phyloP scores from a whole-genome alignment of 1,140 invertebrate species.

The Zeugodacus cucurbitae region DNA sequence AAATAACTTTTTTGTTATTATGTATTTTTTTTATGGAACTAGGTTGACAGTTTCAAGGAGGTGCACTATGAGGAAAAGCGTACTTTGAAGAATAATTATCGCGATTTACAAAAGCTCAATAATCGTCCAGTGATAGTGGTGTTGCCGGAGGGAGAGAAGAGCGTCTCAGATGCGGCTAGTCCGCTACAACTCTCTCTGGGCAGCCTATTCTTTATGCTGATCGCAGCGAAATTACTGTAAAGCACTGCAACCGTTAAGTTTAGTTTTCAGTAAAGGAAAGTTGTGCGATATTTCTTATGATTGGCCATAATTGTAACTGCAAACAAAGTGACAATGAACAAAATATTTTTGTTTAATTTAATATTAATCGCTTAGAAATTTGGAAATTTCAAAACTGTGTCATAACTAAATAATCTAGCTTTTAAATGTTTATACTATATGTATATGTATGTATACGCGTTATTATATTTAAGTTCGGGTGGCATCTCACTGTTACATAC shows the following conservation, averaged over 20 bases:
- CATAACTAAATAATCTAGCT: not conserved
- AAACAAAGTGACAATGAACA: not conserved
- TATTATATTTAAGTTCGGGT: not conserved
- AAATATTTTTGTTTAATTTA: slow-evolving; percentile 14
- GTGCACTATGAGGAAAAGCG: slow-evolving; percentile 62
- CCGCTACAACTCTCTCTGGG: slow-evolving; percentile 8
- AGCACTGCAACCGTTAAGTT: not conserved
- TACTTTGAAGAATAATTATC: slow-evolving; percentile 65
- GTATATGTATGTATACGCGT: not conserved
- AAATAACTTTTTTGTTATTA: not conserved
- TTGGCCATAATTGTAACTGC: not conserved
- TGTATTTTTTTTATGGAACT: not conserved
- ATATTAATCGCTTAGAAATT: not conserved
- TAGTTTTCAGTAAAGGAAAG: no score
- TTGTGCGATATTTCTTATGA: no score
- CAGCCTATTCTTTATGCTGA: slow-evolving; percentile 13
- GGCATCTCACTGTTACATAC: not conserved
- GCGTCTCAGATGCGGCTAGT: not conserved
- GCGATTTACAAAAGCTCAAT: slow-evolving; percentile 65
- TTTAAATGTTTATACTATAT: not conserved
- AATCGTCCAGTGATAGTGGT: slow-evolving; percentile 59
- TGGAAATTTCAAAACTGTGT: not conserved
- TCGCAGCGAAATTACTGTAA: slow-evolving; percentile 47
- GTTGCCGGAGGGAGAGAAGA: slow-evolving; percentile 25
- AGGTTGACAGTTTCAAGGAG: slow-evolving; percentile 65